Evolutionary conservation across 2,113 vertebrate genomes (phyloP).

Genomic region (Zosterops pallidus): DNA sequence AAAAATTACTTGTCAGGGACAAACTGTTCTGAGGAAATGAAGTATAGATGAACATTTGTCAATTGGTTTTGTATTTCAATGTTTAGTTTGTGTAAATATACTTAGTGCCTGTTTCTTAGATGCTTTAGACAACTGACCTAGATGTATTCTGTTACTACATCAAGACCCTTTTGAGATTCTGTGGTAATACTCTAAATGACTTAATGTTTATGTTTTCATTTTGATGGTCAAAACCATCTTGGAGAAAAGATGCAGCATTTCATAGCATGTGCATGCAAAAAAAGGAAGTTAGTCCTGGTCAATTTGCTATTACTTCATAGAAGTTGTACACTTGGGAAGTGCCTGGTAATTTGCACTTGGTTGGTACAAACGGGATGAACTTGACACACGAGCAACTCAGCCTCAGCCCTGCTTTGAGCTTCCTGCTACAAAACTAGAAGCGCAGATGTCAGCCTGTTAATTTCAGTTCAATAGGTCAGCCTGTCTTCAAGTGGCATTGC

Average conservation of each 20-base stretch:
- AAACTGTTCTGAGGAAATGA: background rate
- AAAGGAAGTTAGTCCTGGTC: background rate
- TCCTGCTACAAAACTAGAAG: background rate
- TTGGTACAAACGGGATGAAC: background rate
- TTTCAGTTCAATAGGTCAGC: background rate
- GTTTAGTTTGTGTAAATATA: background rate
- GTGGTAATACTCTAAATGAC: rapidly evolving
- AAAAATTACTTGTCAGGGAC: background rate
- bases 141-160: background rate
- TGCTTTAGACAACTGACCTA: background rate
- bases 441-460: background rate
- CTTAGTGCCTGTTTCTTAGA: background rate
- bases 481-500: background rate
- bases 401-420: background rate
- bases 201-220: background rate
- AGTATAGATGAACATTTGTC: background rate
- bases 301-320: background rate
- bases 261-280: rapidly evolving
- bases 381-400: background rate
- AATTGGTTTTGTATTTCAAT: background rate
- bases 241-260: background rate
- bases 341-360: background rate
- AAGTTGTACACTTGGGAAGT: background rate
- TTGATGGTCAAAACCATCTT: background rate
- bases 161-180: background rate